Evolutionary conservation across 2,888 invertebrate species (phyloP), one percentile per base, ranked within the genome.

Genomic region (Sipha maydis): DNA sequence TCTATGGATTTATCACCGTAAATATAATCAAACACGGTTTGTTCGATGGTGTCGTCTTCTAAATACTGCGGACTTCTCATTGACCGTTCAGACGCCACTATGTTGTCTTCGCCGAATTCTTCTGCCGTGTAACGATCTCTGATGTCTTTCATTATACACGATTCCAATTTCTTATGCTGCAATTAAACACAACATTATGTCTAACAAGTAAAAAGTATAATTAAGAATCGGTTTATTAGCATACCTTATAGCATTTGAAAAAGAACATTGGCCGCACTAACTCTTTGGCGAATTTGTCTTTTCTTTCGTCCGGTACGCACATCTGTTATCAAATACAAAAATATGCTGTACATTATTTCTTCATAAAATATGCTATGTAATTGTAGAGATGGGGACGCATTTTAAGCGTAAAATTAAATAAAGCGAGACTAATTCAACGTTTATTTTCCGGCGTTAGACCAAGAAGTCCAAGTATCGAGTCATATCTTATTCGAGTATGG

Each of bases 121-220:
- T 92, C 92, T 8, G 91, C 91, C 21, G 94, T 92, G 91, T 94
- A 94, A 86, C 94, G 93, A 90, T 95, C 95, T 41, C 94, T 93
- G 89, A 95, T 94, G 90, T 95, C 95, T 91, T 95, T 95, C 95
- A 95, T 94, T 90, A 95, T 94, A 91, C 95, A 95, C 0, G 95
- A 94, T 91, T 95, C 95, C 84, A 95, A 91, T 91, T 95, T 95
- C 92, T 95, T 95, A 92, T 95, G 95, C 93, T 94, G 91, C 3
- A 91, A 90, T 56, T 21, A n/a, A 83, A 83, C 17, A 69, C 34
- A 56, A 28, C 11, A n/a, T 9, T 61, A 61, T 3, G 3, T 2
- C n/a, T 41, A 41, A 69, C 25, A 25, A 1, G n/a, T 67, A 28
- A 38, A 69, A 69, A 78, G 11, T 69, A 28, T 28, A 25, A 67